Conservation (phyloP, 2,888 invertebrate genomes). For the Bruchidius siliquastri region DNA sequence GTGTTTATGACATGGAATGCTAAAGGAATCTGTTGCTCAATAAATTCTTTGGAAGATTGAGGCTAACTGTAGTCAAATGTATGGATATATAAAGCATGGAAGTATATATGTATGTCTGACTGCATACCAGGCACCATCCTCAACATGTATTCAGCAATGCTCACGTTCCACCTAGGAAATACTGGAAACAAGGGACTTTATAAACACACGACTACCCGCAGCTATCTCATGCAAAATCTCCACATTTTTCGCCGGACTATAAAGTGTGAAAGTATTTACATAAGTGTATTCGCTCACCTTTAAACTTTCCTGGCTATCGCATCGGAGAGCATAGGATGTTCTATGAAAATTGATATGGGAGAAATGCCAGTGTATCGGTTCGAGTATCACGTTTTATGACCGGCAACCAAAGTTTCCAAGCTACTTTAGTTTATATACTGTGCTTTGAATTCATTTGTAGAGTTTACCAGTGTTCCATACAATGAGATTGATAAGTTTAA, state of each 20-base stretch:
- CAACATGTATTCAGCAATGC: background rate
- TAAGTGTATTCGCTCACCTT: background rate
- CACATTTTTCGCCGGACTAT: background rate
- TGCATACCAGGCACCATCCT: too few species aligned
- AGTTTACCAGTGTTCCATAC: too few species aligned
- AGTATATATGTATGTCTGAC: too few species aligned
- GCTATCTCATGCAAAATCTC: background rate
- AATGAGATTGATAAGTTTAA: background rate
- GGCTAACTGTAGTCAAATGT: too few species aligned
- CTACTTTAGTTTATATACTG: background rate
- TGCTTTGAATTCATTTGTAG: background rate
- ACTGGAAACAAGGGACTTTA: background rate
- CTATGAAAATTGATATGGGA: background rate
- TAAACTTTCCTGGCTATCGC: background rate
- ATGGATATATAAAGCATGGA: too few species aligned
- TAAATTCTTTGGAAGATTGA: too few species aligned
- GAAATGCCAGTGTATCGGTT: background rate
- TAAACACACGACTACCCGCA: background rate
- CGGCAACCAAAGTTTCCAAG: background rate
- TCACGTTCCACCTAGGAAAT: background rate
- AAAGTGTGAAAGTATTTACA: background rate
- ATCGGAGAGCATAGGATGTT: background rate
- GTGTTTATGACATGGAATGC: too few species aligned
- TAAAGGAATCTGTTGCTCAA: too few species aligned
- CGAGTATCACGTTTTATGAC: background rate